Conservation (phyloP, 2,113 vertebrate genomes). For the Gavia stellata region DNA sequence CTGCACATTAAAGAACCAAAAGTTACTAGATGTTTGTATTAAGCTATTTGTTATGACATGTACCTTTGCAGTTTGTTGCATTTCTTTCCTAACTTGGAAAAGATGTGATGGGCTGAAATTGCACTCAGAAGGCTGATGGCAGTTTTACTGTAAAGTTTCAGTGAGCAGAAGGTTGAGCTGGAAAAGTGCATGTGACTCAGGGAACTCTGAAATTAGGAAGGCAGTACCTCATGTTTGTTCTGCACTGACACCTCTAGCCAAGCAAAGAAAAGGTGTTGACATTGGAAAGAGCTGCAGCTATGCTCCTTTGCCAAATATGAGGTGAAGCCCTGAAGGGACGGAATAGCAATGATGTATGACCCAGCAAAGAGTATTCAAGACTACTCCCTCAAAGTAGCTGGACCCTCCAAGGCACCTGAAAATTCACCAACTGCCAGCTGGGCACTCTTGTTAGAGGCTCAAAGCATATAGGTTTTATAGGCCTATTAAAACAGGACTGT, state of each 20-base stretch:
- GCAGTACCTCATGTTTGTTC: background rate
- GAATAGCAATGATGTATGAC: background rate
- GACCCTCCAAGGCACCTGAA: background rate
- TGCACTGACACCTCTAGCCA: background rate
- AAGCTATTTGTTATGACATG: background rate
- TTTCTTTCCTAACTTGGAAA: background rate
- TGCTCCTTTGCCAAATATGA: background rate
- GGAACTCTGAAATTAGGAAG: background rate
- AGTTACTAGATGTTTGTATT: background rate
- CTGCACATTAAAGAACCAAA: background rate
- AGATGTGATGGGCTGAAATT: background rate
- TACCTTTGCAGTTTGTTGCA: background rate
- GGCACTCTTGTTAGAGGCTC: background rate
- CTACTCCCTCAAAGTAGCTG: background rate
- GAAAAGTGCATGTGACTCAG: background rate
- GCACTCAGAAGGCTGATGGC: background rate
- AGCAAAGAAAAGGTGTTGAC: background rate
- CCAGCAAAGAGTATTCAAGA: background rate
- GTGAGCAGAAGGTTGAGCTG: background rate
- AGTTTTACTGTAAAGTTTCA: background rate
- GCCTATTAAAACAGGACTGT: background rate
- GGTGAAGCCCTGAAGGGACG: constrained; percentile 3
- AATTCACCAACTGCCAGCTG: background rate
- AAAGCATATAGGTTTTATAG: background rate
- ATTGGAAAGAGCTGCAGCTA: background rate